A percentile compares a stretch with the other conserved stretches of the same genome.
These are phyloP conservation scores for Drosophila limbata DNA, from an alignment of 2,888 invertebrate species.

Conservation along the genomic window DNA sequence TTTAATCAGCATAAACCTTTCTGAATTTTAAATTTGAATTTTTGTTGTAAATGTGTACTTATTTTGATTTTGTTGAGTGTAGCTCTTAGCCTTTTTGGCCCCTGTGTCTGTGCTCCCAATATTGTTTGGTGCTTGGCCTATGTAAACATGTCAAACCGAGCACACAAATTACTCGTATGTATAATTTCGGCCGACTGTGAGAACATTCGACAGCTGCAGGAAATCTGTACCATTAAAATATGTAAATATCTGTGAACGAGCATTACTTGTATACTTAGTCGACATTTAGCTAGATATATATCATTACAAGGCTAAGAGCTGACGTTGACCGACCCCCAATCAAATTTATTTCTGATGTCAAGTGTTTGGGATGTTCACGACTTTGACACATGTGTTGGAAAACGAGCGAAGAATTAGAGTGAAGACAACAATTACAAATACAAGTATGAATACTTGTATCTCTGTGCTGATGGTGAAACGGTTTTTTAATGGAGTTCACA, in stretches of 20 bases:
- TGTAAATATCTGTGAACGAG: conserved; percentile 19
- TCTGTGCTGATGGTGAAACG: conserved; percentile 51
- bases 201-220: conserved; percentile 68
- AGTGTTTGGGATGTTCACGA: conserved; percentile 56
- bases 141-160: conserved; percentile 77
- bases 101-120: conserved; percentile 28
- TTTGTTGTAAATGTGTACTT: too few species aligned
- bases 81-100: conserved; percentile 19
- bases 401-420: conserved; percentile 36
- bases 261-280: conserved; percentile 15
- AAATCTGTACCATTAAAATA: conserved; percentile 56
- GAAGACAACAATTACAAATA: conserved; percentile 49
- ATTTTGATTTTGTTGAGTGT: background rate
- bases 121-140: conserved; percentile 29
- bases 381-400: conserved; percentile 64
- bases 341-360: conserved; percentile 54
- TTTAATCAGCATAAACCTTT: too few species aligned
- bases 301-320: conserved; percentile 60
- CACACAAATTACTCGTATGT: conserved; percentile 28
- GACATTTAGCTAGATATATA: conserved; percentile 20
- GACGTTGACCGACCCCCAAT: conserved; percentile 14
- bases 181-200: conserved; percentile 27
- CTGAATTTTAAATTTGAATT: too few species aligned
- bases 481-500: conserved; percentile 72
- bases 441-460: conserved; percentile 2